These are phyloP conservation scores for Pteropus rufus DNA, from an alignment of 2,797 vertebrate genomes.

Conservation along the genomic window DNA sequence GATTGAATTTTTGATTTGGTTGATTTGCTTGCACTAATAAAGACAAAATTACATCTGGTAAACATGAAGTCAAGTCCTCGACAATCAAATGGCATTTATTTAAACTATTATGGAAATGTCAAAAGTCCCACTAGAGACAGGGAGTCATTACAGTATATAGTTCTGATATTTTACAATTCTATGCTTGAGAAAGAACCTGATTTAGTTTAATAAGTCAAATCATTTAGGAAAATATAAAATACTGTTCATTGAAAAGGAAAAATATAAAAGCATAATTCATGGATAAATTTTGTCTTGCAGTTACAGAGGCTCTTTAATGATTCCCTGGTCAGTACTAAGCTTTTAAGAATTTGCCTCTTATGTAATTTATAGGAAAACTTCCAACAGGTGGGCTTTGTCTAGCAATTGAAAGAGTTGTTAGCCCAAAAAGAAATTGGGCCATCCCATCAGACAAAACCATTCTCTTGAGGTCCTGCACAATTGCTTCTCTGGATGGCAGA, in stretches of 20 bases:
- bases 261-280: neutral
- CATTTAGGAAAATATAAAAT: conserved; percentile 35
- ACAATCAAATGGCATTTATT: conserved; percentile 46
- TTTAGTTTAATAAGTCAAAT: conserved; percentile 3
- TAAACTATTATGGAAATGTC: conserved; percentile 42
- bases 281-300: neutral
- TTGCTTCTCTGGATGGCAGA: neutral
- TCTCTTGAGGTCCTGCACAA: neutral
- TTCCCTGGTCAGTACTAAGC: neutral
- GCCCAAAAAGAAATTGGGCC: conserved; percentile 10
- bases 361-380: conserved; percentile 18
- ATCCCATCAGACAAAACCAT: neutral
- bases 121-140: conserved; percentile 13
- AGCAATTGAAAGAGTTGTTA: conserved; percentile 50
- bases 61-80: conserved; percentile 16
- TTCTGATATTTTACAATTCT: conserved; percentile 20
- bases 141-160: neutral
- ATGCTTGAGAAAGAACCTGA: neutral
- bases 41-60: conserved; percentile 18
- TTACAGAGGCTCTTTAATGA: neutral
- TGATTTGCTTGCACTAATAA: conserved; percentile 20
- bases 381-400: conserved; percentile 33
- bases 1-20: conserved; percentile 16
- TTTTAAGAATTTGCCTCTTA: conserved; percentile 23
- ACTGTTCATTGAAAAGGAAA: neutral